Evolutionary conservation across 2,113 vertebrate species (phyloP), one percentile per base, ranked within the genome.

Genomic region (Crypturellus undulatus): DNA sequence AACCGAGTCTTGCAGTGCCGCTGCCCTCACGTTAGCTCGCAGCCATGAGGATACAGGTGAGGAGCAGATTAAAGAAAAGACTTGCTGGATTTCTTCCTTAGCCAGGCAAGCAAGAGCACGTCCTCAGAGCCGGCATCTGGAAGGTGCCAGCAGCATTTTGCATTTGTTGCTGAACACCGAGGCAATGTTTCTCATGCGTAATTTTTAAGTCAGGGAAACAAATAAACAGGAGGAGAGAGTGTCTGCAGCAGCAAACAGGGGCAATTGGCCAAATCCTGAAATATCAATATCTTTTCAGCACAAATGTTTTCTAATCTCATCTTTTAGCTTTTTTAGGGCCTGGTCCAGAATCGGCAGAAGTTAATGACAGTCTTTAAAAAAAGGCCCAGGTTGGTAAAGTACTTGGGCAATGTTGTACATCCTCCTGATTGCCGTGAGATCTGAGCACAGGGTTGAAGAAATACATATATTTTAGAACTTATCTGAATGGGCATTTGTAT

Each of bases 41-140:
- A 78, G 85, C 84, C 58, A 40, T 65, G 58, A 95, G 95, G 91
- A 94, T 81, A 92, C 73, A 93, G 94, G 90, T 95, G 93, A 93
- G 93, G 93, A 78, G 71, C 15, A 92, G 88, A 94, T 84, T 49
- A 11, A 95, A 96, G 86, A 69, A 92, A 65, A 86, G 68, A 47
- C 62, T 88, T 81, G 58, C 49, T 73, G 34, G 38, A 92, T 87
- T 94, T 95, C 90, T 78, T 79, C 71, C 84, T 89, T 76, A 87
- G 80, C 36, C 77, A 59, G 70, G 45, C 93, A 93, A 84, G 95
- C 58, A 76, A 16, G 32, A 65, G 77, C 90, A 79, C 10, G 92
- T 36, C 42, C 60, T 84, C 59, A 69, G 69, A 81, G 71, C 72
- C 89, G 34, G 68, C 73, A 81, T 76, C 36, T 88, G 65, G 82